phyloP scores from a whole-genome alignment of 2,888 invertebrate genomes.

The Tupiocoris notatus region DNA sequence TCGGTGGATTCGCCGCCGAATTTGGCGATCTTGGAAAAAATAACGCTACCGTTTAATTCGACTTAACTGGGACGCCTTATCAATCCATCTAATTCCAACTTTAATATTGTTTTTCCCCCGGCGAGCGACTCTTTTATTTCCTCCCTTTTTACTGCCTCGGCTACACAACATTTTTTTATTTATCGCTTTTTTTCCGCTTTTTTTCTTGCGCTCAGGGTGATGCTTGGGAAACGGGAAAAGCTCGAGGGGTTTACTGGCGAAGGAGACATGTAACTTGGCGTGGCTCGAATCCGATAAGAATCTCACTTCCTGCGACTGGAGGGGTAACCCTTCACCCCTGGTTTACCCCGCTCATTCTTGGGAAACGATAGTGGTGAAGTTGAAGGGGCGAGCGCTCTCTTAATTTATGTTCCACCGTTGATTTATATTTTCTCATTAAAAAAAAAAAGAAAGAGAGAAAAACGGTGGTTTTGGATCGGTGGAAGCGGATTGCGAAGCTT shows the following conservation, averaged over 20 bases:
- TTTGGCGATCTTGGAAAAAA: too few relatives aligned
- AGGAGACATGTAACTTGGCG: constrained; percentile 36
- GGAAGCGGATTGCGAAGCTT: neutral
- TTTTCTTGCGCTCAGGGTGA: neutral
- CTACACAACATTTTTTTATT: neutral
- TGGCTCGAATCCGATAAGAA: constrained; percentile 16
- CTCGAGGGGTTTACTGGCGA: neutral
- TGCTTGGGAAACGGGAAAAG: neutral
- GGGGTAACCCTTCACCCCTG: constrained; percentile 6
- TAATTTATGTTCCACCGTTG: constrained; percentile 29
- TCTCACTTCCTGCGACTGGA: constrained; percentile 25
- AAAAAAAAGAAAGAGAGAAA: neutral
- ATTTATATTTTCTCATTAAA: constrained; percentile 35
- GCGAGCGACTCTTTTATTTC: neutral
- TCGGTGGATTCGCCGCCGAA: too few relatives aligned
- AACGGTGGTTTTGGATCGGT: neutral
- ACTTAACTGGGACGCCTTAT: neutral
- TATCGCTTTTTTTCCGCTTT: neutral
- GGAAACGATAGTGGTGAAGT: neutral
- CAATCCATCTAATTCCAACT: neutral
- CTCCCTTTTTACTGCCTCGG: neutral
- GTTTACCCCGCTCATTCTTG: neutral
- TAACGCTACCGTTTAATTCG: neutral
- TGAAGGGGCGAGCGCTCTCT: constrained; percentile 12
- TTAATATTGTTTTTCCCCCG: neutral